Evolutionary conservation across 2,888 invertebrate genomes (phyloP).

Genomic region (Litoditis marina): DNA sequence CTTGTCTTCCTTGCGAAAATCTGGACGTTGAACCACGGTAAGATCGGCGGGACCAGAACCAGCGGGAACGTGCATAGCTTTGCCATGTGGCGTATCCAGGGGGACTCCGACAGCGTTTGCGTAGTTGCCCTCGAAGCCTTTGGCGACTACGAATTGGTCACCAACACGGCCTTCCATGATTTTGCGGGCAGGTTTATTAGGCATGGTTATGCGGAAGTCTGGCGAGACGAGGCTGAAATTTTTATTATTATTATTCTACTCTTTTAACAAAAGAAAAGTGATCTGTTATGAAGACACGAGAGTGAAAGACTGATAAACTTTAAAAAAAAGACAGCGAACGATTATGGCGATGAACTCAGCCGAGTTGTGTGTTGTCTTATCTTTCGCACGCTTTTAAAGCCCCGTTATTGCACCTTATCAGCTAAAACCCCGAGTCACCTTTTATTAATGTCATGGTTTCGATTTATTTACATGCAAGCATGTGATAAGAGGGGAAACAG

Average conservation of each 20-base stretch:
- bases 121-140: conserved; percentile 12
- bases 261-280: no score
- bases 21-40: conserved; percentile 7
- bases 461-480: no score
- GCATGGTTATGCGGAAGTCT: conserved; percentile 11
- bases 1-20: conserved; percentile 17
- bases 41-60: conserved; percentile 6
- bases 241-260: conserved; percentile 10
- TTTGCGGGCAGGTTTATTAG: conserved; percentile 17
- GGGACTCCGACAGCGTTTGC: conserved; percentile 20
- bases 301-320: no score
- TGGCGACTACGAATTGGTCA: conserved; percentile 8
- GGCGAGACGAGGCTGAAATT: conserved; percentile 5
- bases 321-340: no score
- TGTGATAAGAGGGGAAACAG: no score
- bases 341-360: no score
- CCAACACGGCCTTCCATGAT: conserved; percentile 15
- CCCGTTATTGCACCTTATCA: no score
- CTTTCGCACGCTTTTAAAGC: no score
- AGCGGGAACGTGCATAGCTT: conserved; percentile 4
- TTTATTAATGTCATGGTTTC: no score
- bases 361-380: no score
- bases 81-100: conserved; percentile 7
- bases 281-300: no score
- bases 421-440: no score